Conservation (phyloP, 2,113 vertebrate species). For the Antennarius striatus region DNA sequence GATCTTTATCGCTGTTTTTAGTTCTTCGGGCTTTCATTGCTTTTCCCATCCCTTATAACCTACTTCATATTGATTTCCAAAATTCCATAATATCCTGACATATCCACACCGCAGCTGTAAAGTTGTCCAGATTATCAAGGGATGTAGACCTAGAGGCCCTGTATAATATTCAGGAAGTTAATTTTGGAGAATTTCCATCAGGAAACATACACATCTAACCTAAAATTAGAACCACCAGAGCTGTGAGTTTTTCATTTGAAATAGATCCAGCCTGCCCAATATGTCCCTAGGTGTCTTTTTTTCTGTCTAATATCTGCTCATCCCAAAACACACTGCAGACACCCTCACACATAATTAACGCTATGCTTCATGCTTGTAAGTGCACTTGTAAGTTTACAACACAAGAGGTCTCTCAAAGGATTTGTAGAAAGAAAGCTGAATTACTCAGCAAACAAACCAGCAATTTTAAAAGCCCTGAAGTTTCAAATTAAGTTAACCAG, state of each 20-base stretch:
- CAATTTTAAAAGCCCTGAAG: conserved; percentile 34
- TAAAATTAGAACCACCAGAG: conserved; percentile 58
- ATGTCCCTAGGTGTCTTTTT: conserved; percentile 18
- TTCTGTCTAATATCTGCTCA: conserved; percentile 25
- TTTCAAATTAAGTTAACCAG: conserved; percentile 33
- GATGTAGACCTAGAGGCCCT: conserved; percentile 50
- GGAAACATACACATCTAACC: conserved; percentile 47
- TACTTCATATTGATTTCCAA: neutral
- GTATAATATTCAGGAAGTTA: conserved; percentile 73
- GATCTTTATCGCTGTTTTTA: neutral
- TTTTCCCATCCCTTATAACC: neutral
- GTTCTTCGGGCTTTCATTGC: neutral
- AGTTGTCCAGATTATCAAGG: conserved; percentile 13
- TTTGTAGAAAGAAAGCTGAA: conserved; percentile 36
- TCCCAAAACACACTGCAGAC: conserved; percentile 23
- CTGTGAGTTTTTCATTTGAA: conserved; percentile 50
- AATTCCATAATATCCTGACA: conserved; percentile 16
- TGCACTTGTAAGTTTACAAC: conserved; percentile 31
- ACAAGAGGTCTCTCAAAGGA: conserved; percentile 66
- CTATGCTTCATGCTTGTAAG: neutral
- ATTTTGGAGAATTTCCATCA: conserved; percentile 66
- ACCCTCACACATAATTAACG: conserved; percentile 4
- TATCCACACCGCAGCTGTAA: conserved; percentile 7
- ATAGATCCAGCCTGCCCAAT: conserved; percentile 35
- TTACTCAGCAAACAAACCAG: conserved; percentile 37